phyloP scores from a whole-genome alignment of 2,797 vertebrate genomes.

The Linurgus olivaceus region DNA sequence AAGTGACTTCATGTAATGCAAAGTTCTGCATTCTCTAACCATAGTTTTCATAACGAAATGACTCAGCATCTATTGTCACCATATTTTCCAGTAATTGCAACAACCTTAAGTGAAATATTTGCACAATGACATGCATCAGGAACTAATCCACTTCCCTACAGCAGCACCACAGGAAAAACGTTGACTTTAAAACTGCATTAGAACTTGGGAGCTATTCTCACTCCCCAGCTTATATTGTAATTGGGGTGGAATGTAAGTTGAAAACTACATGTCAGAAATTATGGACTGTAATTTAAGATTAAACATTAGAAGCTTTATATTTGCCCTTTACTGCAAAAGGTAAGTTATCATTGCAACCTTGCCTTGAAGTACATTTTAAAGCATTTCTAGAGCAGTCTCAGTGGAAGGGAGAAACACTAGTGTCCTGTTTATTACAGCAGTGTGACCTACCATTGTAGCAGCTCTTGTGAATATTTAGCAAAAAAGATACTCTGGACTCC shows the following conservation, averaged over 20 bases:
- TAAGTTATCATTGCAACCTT: not conserved
- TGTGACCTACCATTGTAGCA: not conserved
- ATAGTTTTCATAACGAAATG: not conserved
- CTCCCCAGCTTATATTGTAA: not conserved
- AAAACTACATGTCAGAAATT: not conserved
- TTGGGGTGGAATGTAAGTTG: not conserved
- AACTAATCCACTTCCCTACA: not conserved
- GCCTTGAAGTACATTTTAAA: not conserved
- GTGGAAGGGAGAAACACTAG: not conserved
- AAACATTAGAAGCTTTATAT: not conserved
- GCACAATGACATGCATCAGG: not conserved
- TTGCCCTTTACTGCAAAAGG: not conserved
- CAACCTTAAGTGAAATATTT: constrained; percentile 8
- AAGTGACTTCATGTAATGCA: not conserved
- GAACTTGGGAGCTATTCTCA: not conserved
- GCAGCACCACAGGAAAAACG: not conserved
- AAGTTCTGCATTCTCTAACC: not conserved
- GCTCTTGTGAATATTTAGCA: not conserved
- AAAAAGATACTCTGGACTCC: not conserved
- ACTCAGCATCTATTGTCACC: not conserved
- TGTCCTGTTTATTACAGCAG: not conserved
- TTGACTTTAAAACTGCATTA: not conserved
- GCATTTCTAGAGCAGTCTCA: not conserved
- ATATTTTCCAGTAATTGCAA: constrained; percentile 39
- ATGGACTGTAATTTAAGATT: not conserved